phyloP scores from a whole-genome alignment of 2,113 vertebrate species.

The Cochlearius cochlearius region DNA sequence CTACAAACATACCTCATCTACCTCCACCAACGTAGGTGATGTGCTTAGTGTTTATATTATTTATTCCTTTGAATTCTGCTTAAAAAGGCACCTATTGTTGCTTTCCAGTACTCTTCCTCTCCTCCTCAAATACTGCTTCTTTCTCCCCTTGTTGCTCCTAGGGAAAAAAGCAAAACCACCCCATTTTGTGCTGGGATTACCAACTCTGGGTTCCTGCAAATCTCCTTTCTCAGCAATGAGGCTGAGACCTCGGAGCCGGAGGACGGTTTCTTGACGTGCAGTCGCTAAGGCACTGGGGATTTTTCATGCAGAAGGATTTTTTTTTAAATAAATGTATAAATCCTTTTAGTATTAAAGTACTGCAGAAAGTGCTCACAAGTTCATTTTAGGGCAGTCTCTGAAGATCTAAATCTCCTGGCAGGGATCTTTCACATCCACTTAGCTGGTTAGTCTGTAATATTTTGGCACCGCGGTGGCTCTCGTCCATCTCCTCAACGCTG shows the following conservation, averaged over 20 bases:
- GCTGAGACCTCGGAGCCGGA: background rate
- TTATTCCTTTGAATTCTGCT: background rate
- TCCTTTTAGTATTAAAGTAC: background rate
- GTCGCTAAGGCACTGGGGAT: background rate
- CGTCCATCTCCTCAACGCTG: background rate
- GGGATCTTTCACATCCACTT: background rate
- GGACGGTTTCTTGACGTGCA: background rate
- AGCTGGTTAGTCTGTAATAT: background rate
- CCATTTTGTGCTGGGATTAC: background rate
- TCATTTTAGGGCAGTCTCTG: background rate
- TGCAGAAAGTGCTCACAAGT: background rate
- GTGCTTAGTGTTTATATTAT: background rate
- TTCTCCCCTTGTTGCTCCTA: background rate
- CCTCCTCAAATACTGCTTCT: background rate
- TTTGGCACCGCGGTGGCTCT: background rate
- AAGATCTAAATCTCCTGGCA: background rate
- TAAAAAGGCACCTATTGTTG: background rate
- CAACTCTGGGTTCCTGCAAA: background rate
- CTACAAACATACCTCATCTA: background rate
- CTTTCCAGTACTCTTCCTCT: background rate
- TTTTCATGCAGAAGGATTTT: background rate
- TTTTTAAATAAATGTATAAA: background rate
- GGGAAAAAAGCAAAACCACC: background rate
- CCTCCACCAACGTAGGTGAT: rapidly evolving
- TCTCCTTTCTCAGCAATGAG: background rate